A percentile compares a stretch with the other conserved stretches of the same genome.
Evolutionary conservation across 2,797 vertebrate genomes (phyloP).

Genomic region (Gambelia wislizenii): DNA sequence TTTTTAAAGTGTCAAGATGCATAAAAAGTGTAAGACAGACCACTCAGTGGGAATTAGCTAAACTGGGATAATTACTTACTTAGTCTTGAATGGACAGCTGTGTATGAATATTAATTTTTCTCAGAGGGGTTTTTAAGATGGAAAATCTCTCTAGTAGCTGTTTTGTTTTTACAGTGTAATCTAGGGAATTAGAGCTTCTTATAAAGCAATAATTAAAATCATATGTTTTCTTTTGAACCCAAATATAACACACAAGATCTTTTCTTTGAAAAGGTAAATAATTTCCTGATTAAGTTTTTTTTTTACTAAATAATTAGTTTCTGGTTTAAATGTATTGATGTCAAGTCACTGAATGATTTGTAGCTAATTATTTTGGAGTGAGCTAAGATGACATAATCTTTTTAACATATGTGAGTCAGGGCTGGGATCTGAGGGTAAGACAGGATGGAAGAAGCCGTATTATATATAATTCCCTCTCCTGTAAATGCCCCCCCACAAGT

Average conservation of each 20-base stretch:
- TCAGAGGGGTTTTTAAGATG: constrained; percentile 62
- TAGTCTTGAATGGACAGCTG: constrained; percentile 72
- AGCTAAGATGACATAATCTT: neutral
- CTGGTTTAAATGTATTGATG: neutral
- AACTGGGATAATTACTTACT: constrained; percentile 53
- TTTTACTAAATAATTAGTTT: constrained; percentile 20
- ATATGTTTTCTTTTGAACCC: constrained; percentile 27
- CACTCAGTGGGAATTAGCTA: constrained; percentile 47
- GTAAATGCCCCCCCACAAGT: fast-evolving
- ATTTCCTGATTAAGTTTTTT: neutral
- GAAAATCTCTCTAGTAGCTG: constrained; percentile 46
- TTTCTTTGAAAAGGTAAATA: neutral
- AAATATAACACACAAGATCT: constrained; percentile 7
- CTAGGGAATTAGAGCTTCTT: constrained; percentile 59
- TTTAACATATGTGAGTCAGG: neutral
- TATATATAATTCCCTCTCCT: neutral
- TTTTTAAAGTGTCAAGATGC: constrained; percentile 32
- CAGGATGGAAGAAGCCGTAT: neutral
- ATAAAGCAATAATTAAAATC: constrained; percentile 59
- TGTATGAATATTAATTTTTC: constrained; percentile 78
- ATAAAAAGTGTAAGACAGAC: constrained; percentile 21
- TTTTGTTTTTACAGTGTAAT: constrained; percentile 65
- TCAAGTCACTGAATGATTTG: neutral
- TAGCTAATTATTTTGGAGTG: neutral
- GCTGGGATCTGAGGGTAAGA: neutral